A percentile compares a stretch with the other conserved stretches of the same genome.
Conservation (phyloP, 2,113 vertebrate genomes). For the Paraplagusia blochii region DNA sequence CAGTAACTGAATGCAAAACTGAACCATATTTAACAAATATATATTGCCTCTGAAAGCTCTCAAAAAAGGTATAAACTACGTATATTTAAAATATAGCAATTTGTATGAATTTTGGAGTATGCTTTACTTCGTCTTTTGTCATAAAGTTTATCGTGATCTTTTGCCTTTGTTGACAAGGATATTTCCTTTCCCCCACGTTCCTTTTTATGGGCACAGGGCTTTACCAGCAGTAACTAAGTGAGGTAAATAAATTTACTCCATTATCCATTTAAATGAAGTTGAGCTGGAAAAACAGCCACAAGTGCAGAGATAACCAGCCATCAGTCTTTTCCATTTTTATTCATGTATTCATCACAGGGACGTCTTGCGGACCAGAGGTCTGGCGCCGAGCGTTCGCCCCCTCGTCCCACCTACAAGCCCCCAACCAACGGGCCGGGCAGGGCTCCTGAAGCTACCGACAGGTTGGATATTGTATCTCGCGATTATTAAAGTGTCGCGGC, state of each 20-base stretch:
- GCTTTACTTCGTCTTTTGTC: too few relatives aligned
- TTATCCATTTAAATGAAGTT: not conserved
- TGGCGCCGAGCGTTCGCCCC: constrained; percentile 78
- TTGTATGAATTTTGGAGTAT: too few relatives aligned
- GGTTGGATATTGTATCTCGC: constrained; percentile 98
- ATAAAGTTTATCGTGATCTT: too few relatives aligned
- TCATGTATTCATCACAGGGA: constrained; percentile 75
- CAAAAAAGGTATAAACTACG: too few relatives aligned
- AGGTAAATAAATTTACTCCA: too few relatives aligned
- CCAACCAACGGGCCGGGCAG: constrained; percentile 78
- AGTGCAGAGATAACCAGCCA: constrained; percentile 63
- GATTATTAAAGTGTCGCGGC: constrained; percentile 96
- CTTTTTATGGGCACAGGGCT: too few relatives aligned
- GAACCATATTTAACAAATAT: too few relatives aligned
- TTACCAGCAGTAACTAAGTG: too few relatives aligned
- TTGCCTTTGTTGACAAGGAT: too few relatives aligned
- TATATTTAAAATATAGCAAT: too few relatives aligned
- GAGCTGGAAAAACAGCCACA: constrained; percentile 26
- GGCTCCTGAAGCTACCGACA: constrained; percentile 96
- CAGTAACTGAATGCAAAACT: constrained; percentile 21
- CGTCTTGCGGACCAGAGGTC: constrained; percentile 62
- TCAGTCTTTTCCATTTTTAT: constrained; percentile 71
- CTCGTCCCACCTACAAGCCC: constrained; percentile 70
- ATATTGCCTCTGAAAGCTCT: too few relatives aligned
- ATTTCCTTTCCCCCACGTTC: too few relatives aligned